Conservation (phyloP, 2,888 invertebrate genomes). For the Prosapia bicincta region DNA sequence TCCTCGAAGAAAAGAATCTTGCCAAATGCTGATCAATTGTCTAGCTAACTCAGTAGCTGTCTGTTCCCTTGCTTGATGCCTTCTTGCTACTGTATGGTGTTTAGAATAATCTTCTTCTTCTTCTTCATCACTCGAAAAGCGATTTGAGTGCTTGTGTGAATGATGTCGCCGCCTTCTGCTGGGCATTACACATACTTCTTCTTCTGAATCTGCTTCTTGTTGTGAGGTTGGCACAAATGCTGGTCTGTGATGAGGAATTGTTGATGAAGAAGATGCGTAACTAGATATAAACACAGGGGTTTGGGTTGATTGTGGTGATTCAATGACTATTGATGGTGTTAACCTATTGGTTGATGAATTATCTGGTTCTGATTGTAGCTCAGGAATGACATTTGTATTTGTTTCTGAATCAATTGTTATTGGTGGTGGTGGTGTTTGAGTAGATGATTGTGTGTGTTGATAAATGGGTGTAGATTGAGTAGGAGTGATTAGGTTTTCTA, state of each 20-base stretch:
- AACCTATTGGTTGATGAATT: conserved; percentile 21
- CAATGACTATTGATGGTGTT: conserved; percentile 32
- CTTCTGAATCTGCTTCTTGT: conserved; percentile 12
- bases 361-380: conserved; percentile 3
- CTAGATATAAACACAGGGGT: conserved; percentile 2
- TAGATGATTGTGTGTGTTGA: conserved; percentile 39
- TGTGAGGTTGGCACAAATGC: conserved; percentile 11
- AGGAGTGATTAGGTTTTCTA: conserved; percentile 51
- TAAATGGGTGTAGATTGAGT: conserved; percentile 51
- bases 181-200: conserved; percentile 15
- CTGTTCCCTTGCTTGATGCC: conserved; percentile 43
- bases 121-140: conserved; percentile 34
- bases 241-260: conserved; percentile 11
- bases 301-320: conserved; percentile 21
- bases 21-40: conserved; percentile 50
- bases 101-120: conserved; percentile 32
- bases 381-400: conserved; percentile 7
- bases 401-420: conserved; percentile 27
- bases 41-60: conserved; percentile 60
- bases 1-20: conserved; percentile 53
- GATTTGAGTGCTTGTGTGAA: conserved; percentile 35
- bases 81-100: conserved; percentile 6
- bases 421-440: conserved; percentile 31
- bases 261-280: background rate
- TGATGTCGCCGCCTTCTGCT: conserved; percentile 13